Conservation (phyloP, 2,113 vertebrate genomes). For the Thymallus thymallus region DNA sequence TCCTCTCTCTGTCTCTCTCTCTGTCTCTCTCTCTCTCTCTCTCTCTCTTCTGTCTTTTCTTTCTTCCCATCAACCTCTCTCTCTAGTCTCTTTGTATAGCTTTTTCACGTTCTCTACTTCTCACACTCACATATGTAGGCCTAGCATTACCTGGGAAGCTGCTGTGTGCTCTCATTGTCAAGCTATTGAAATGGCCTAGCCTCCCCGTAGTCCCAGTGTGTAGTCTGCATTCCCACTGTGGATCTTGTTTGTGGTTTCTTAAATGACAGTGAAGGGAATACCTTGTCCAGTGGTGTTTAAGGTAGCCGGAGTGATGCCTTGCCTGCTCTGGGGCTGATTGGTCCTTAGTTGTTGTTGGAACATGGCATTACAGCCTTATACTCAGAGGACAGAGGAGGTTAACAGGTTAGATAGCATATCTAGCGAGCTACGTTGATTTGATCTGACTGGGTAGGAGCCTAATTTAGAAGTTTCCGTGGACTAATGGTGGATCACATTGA, state of each 20-base stretch:
- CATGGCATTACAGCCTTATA: background rate
- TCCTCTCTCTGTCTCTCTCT: constrained; percentile 14
- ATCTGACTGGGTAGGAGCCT: constrained; percentile 1
- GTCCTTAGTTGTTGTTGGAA: background rate
- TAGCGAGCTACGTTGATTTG: constrained; percentile 7
- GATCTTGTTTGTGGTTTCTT: constrained; percentile 57
- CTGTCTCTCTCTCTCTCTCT: constrained; percentile 28
- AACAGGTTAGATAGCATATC: background rate
- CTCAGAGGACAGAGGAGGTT: background rate
- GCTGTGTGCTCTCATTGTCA: no score
- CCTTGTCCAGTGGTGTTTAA: constrained; percentile 42
- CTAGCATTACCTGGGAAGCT: background rate
- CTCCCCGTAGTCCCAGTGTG: no score
- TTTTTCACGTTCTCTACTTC: constrained; percentile 10
- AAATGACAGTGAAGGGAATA: constrained; percentile 58
- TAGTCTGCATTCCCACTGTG: constrained; percentile 13
- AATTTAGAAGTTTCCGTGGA: background rate
- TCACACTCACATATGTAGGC: background rate
- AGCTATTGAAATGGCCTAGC: no score
- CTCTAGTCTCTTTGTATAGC: background rate
- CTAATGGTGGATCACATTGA: background rate
- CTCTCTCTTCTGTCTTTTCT: background rate
- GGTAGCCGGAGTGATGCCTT: background rate
- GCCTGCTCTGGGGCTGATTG: background rate
- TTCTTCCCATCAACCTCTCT: background rate